Evolutionary conservation across 1,140 invertebrate species (phyloP).

Genomic region (Bombus superbus): DNA sequence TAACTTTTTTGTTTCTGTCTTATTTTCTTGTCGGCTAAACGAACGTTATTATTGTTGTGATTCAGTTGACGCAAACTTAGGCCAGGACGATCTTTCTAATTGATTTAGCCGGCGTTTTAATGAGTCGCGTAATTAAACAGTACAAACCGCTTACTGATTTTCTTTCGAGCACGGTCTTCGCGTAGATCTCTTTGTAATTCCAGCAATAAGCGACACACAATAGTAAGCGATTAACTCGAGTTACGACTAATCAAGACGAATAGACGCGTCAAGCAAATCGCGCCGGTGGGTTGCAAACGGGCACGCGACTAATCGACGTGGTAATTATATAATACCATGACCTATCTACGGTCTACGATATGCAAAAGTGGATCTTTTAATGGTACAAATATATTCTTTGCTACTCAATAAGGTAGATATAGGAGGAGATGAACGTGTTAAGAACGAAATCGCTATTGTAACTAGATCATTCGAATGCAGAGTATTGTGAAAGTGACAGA

Average conservation of each 20-base stretch:
- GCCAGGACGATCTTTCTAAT: neutral
- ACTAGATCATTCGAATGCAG: no score
- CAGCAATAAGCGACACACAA: neutral
- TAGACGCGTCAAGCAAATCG: neutral
- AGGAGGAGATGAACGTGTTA: neutral
- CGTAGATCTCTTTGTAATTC: neutral
- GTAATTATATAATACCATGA: neutral
- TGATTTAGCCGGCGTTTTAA: slow-evolving; percentile 2
- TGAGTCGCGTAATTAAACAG: neutral
- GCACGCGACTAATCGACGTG: neutral
- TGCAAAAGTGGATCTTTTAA: neutral
- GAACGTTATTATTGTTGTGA: neutral
- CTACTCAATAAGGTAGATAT: neutral
- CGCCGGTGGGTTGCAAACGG: neutral
- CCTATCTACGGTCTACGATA: neutral
- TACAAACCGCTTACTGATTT: neutral
- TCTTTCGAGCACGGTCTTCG: neutral
- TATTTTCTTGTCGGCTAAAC: neutral
- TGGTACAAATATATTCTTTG: neutral
- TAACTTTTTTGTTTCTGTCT: neutral
- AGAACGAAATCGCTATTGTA: no score
- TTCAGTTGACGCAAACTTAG: neutral
- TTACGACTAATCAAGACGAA: slow-evolving; percentile 28
- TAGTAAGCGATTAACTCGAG: slow-evolving; percentile 21
- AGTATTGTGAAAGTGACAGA: neutral